These are phyloP conservation scores for Melanotaenia parkinsoni DNA, from an alignment of 2,797 vertebrate species.

Conservation along the genomic window DNA sequence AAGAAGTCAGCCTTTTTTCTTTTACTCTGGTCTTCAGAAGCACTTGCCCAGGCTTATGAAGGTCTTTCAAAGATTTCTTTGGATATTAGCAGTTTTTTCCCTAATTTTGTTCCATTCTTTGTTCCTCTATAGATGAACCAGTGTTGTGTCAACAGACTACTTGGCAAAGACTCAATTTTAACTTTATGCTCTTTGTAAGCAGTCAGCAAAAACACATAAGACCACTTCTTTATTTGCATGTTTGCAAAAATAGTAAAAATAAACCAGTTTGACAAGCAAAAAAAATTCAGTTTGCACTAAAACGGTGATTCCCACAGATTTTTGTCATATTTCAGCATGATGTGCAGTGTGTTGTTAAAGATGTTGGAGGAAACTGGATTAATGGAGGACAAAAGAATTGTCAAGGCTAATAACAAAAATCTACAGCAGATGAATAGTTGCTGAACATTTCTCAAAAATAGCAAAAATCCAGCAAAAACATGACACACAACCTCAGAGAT, in stretches of 20 bases:
- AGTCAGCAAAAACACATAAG: not conserved
- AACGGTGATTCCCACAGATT: not conserved
- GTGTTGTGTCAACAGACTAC: not conserved
- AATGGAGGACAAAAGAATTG: not conserved
- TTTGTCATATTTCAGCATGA: not conserved
- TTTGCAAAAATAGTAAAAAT: not conserved
- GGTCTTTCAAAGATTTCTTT: not conserved
- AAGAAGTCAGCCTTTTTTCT: not conserved
- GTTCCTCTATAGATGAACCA: not conserved
- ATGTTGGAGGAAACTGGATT: not conserved
- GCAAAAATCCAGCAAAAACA: not conserved
- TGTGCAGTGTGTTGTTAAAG: not conserved
- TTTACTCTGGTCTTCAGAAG: not conserved
- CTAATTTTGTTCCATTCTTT: not conserved
- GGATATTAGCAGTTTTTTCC: not conserved
- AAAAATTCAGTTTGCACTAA: not conserved
- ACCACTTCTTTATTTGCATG: not conserved
- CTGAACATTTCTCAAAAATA: not conserved
- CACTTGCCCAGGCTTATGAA: not conserved
- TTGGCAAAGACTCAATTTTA: not conserved
- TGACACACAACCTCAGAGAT: not conserved
- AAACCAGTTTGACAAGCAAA: not conserved
- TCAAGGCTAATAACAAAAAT: not conserved
- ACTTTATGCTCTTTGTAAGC: not conserved
- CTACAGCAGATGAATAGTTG: not conserved